Conservation (phyloP, 2,888 invertebrate genomes). For the Cheilosia urbana region DNA sequence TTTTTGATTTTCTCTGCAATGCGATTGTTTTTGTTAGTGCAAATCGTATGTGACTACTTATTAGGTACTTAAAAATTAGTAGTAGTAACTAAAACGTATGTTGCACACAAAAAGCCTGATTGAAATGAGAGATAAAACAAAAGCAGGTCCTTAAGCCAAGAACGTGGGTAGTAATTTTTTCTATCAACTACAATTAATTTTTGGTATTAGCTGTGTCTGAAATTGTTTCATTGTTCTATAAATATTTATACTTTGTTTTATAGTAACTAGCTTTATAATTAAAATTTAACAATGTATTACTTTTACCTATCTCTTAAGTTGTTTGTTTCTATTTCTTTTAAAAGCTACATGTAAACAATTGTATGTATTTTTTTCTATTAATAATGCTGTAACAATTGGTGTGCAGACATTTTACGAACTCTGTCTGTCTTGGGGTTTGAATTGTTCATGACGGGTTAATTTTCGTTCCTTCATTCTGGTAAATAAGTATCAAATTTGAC, state of each 20-base stretch:
- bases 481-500: constrained; percentile 21
- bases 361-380: constrained; percentile 23
- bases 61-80: constrained; percentile 56
- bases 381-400: constrained; percentile 4
- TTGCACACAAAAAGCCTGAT: constrained; percentile 59
- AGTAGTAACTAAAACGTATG: constrained; percentile 61
- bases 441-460: not conserved
- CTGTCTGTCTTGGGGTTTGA: too few species aligned
- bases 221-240: constrained; percentile 65
- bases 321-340: constrained; percentile 48
- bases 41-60: constrained; percentile 49
- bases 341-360: constrained; percentile 67
- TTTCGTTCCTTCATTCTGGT: constrained; percentile 3
- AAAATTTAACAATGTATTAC: constrained; percentile 66
- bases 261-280: constrained; percentile 65
- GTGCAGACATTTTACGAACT: not conserved
- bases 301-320: constrained; percentile 35
- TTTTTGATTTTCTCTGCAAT: constrained; percentile 50
- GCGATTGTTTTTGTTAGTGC: constrained; percentile 47
- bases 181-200: constrained; percentile 77
- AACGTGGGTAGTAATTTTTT: constrained; percentile 46
- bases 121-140: constrained; percentile 55
- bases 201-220: constrained; percentile 78
- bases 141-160: constrained; percentile 64
- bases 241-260: constrained; percentile 60